Conservation (phyloP, 1,140 invertebrate species). For the Vollenhovia emeryi region DNA sequence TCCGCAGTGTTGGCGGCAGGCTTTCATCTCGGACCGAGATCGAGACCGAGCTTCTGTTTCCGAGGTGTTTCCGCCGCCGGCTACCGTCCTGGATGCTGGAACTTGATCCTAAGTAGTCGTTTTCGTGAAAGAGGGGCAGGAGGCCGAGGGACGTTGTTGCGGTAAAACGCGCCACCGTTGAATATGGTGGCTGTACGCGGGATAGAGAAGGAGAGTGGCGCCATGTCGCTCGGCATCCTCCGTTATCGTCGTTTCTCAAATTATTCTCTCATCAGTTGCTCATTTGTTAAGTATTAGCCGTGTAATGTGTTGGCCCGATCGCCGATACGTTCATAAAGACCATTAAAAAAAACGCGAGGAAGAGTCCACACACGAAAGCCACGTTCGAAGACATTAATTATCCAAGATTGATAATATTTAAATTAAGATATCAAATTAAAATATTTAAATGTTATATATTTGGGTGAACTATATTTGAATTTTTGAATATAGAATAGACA, state of each 20-base stretch:
- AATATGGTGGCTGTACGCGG: background rate
- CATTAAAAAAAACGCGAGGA: background rate
- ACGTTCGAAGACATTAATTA: background rate
- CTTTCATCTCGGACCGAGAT: slow-evolving; percentile 78
- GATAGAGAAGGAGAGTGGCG: slow-evolving; percentile 49
- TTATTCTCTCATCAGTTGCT: slow-evolving; percentile 74
- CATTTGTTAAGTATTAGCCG: slow-evolving; percentile 56
- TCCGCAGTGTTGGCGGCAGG: slow-evolving; percentile 74
- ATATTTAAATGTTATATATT: too few relatives aligned
- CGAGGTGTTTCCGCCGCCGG: slow-evolving; percentile 82
- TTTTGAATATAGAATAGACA: background rate
- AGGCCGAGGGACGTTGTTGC: slow-evolving; percentile 43
- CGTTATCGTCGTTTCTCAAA: slow-evolving; percentile 71
- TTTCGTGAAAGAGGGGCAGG: slow-evolving; percentile 70
- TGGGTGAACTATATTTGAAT: too few relatives aligned
- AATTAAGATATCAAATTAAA: slow-evolving; percentile 9
- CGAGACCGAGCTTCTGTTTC: slow-evolving; percentile 82
- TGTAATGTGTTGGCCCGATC: background rate
- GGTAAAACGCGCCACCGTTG: slow-evolving; percentile 53
- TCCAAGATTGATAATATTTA: background rate
- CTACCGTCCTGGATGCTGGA: slow-evolving; percentile 82
- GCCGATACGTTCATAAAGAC: slow-evolving; percentile 17
- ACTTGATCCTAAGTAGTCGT: slow-evolving; percentile 81
- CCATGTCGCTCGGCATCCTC: slow-evolving; percentile 33
- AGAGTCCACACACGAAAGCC: background rate